Evolutionary conservation across 2,888 invertebrate species (phyloP).

Genomic region (Therioaphis trifolii): DNA sequence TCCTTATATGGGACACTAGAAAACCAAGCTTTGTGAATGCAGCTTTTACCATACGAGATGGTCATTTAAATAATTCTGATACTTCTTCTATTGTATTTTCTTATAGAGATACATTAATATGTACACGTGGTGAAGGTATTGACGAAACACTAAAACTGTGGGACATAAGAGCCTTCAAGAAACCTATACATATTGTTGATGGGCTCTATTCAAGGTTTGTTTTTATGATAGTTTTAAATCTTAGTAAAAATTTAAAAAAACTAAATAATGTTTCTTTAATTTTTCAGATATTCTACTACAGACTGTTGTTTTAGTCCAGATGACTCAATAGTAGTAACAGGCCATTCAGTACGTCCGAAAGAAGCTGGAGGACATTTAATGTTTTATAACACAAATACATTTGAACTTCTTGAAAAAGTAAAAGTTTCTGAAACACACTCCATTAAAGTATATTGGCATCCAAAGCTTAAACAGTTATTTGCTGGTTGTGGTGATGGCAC

Average conservation of each 20-base stretch:
- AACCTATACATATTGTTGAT: slow-evolving; percentile 77
- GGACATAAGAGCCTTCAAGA: slow-evolving; percentile 88
- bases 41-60: slow-evolving; percentile 79
- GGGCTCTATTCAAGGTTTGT: slow-evolving; percentile 84
- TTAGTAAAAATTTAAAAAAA: not conserved
- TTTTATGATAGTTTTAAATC: not conserved
- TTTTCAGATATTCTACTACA: slow-evolving; percentile 69
- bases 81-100: slow-evolving; percentile 89
- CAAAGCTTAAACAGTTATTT: slow-evolving; percentile 96
- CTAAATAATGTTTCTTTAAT: not conserved
- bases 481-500: slow-evolving; percentile 91
- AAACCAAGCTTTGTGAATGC: slow-evolving; percentile 89
- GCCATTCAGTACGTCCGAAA: slow-evolving; percentile 81
- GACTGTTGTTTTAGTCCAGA: slow-evolving; percentile 88
- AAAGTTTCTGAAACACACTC: slow-evolving; percentile 84
- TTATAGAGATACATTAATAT: slow-evolving; percentile 82
- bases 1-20: slow-evolving; percentile 97
- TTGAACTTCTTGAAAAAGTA: slow-evolving; percentile 79
- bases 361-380: slow-evolving; percentile 76
- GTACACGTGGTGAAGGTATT: slow-evolving; percentile 79
- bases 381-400: slow-evolving; percentile 84
- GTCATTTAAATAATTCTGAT: slow-evolving; percentile 83
- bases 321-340: slow-evolving; percentile 88
- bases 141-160: slow-evolving; percentile 96
- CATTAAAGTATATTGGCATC: slow-evolving; percentile 94